Evolutionary conservation across 2,113 vertebrate species (phyloP), one percentile per base, ranked within the genome.

Genomic region (Solea solea): DNA sequence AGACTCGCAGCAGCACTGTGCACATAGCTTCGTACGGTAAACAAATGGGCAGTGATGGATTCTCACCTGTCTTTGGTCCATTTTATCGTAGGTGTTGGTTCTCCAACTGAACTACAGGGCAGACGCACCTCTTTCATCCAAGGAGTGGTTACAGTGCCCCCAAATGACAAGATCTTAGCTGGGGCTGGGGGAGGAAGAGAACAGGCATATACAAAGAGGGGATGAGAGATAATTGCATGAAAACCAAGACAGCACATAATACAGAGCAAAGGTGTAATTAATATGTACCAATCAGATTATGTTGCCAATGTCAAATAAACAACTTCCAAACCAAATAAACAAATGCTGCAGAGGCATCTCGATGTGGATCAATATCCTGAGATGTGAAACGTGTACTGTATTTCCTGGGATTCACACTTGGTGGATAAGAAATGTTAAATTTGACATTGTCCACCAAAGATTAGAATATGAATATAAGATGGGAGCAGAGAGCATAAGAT

Each of bases 71-170:
- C 98, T 94, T 99, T 99, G 80, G 97, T 98, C 98, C 98, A 99
- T 79, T 98, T 98, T 73, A 98, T 95, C 25, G 95, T 95, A 0
- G 97, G 96, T 21, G 93, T 94, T 0, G 97, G 97, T 28, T 99
- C 98, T 21, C 98, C 98, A 0, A 99, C 98, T 0, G 97, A 96
- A 86, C 95, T 96, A 86, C 98, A 99, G 0, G 97, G 96, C 73
- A 99, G 92, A 12, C 97, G 93, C 51, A 99, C 96, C 0, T 99
- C 98, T 87, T 96, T 98, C 97, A 99, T 98, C 98, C 98, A 99
- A 0, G 98, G 98, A 0, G 97, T 98, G 4, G 96, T 98, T 72
- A 98, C 96, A 0, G 97, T 98, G 65, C 98, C 97, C 2, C 97
- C 98, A 0, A 99, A 99, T 1, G 98, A 98, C 67, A 98, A 94